Evolutionary conservation across 2,888 invertebrate species (phyloP).

Genomic region (Andrena bucephala): DNA sequence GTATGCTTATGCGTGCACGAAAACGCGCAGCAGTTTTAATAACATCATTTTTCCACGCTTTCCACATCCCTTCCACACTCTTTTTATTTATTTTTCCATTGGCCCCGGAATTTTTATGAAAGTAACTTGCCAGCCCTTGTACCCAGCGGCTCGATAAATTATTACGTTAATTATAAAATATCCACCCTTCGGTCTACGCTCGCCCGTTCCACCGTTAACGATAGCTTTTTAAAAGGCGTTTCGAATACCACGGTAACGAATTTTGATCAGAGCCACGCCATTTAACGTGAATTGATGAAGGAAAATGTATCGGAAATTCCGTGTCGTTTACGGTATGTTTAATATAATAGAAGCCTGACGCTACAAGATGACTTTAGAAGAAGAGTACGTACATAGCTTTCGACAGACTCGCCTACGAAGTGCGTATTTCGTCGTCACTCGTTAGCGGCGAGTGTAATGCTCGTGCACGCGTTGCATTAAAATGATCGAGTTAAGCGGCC

Average conservation of each 20-base stretch:
- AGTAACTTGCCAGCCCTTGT: constrained; percentile 51
- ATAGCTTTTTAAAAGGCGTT: constrained; percentile 28
- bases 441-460: constrained; percentile 25
- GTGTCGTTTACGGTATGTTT: no score
- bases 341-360: no score
- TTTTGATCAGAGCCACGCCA: constrained; percentile 35
- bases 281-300: constrained; percentile 9
- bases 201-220: constrained; percentile 3
- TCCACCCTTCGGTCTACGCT: constrained; percentile 36
- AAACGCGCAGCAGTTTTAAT: constrained; percentile 64
- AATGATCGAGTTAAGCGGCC: constrained; percentile 56
- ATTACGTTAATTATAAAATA: constrained; percentile 78
- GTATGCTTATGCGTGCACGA: not conserved
- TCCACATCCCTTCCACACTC: constrained; percentile 34
- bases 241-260: constrained; percentile 36
- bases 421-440: constrained; percentile 29
- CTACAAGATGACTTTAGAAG: not conserved
- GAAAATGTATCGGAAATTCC: constrained; percentile 8
- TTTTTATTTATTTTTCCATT: constrained; percentile 67
- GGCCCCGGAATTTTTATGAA: constrained; percentile 76
- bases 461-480: constrained; percentile 31
- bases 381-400: not conserved
- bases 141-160: constrained; percentile 70
- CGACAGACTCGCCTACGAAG: not conserved
- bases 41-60: constrained; percentile 68